phyloP scores from a whole-genome alignment of 2,888 invertebrate genomes.

The Apocheima hispidaria region DNA sequence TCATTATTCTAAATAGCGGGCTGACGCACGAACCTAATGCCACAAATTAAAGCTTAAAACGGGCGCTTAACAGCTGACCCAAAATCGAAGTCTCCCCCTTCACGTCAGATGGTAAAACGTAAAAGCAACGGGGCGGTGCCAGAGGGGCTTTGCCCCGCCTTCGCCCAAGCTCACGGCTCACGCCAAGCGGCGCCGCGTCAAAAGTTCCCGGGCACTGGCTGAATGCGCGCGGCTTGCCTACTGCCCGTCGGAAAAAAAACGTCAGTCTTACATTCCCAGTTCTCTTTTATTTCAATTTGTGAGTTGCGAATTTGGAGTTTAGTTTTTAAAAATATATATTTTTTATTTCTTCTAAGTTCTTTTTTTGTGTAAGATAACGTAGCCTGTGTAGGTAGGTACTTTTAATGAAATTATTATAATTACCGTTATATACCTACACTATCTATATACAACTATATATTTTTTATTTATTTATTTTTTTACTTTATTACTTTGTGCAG shows the following conservation, averaged over 20 bases:
- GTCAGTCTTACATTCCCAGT: slow-evolving; percentile 44
- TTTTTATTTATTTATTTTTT: not conserved
- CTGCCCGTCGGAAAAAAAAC: slow-evolving; percentile 52
- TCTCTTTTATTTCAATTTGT: no score
- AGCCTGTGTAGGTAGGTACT: no score
- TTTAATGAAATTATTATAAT: no score
- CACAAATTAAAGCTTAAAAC: slow-evolving; percentile 86
- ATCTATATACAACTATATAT: no score
- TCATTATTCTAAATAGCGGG: slow-evolving; percentile 82
- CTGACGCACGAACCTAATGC: slow-evolving; percentile 77
- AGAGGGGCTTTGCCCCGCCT: slow-evolving; percentile 68
- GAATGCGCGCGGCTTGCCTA: slow-evolving; percentile 66
- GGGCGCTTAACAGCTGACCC: slow-evolving; percentile 86
- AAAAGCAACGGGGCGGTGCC: slow-evolving; percentile 83
- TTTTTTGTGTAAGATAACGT: no score
- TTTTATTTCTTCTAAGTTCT: not conserved
- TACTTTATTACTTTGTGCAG: no score
- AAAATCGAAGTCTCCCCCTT: slow-evolving; percentile 72
- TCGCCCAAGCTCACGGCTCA: slow-evolving; percentile 65
- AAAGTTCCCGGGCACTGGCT: slow-evolving; percentile 77
- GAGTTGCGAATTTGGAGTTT: no score
- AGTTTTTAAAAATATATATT: no score
- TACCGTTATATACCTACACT: no score
- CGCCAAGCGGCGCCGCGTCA: slow-evolving; percentile 71
- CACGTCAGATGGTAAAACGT: slow-evolving; percentile 75